Evolutionary conservation across 1,140 invertebrate species (phyloP).

Genomic region (Stegodyphus dumicola): DNA sequence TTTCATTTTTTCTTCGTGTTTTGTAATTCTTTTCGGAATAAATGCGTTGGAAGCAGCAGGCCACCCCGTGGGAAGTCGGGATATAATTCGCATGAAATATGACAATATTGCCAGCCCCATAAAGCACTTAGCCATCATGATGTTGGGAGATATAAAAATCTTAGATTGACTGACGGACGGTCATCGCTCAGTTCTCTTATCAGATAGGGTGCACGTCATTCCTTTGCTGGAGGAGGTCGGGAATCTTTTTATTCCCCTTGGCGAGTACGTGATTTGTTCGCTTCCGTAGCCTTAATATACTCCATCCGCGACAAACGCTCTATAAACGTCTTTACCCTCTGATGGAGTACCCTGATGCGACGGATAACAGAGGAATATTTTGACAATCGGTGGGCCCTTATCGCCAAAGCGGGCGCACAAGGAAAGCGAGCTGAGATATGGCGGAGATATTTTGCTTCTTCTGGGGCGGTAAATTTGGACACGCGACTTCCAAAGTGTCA

Average conservation of each 20-base stretch:
- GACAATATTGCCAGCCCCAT: constrained; percentile 27
- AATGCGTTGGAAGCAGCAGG: no score
- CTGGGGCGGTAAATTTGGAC: constrained; percentile 35
- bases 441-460: constrained; percentile 14
- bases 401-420: neutral
- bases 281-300: constrained; percentile 34
- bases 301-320: constrained; percentile 36
- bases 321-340: constrained; percentile 36
- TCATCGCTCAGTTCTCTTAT: constrained; percentile 26
- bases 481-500: constrained; percentile 14
- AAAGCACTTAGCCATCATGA: neutral
- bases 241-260: neutral
- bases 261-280: constrained; percentile 30
- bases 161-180: constrained; percentile 9
- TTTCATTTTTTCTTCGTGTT: no score
- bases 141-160: constrained; percentile 23
- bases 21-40: no score
- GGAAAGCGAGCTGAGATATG: constrained; percentile 19
- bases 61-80: neutral
- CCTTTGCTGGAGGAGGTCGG: neutral
- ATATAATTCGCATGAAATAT: constrained; percentile 37
- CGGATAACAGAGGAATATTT: constrained; percentile 41
- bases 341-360: constrained; percentile 19
- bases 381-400: constrained; percentile 45
- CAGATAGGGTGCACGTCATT: constrained; percentile 18